Evolutionary conservation across 2,888 invertebrate genomes (phyloP), one percentile per base, ranked within the genome.

Genomic region (Cryptus viduatorius): DNA sequence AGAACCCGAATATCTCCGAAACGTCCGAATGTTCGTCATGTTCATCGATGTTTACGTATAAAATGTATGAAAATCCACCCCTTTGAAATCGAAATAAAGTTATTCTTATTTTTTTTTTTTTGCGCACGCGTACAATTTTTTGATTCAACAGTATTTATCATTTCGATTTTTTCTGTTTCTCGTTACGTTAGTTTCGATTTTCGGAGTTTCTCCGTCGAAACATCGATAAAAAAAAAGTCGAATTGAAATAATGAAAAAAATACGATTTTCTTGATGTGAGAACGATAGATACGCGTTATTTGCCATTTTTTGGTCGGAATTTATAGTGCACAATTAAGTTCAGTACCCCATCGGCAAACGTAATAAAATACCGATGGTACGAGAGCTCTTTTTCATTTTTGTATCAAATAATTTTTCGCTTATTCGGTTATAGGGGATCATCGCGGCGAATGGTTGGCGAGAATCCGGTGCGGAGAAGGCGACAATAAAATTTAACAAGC

Each of bases 401-500:
- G 42, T 10, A 46, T 48, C 46, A 31, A 48, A 61, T 69, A 42
- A 19, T 14, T 67, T 48, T 72, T 46, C 59, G 61, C 71, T 82
- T 77, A 82, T 77, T 71, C 61, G 76, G 42, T 53, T 76, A 24
- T 59, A 67, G 68, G 68, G 80, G 56, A 4, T 12, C 7, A 29
- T 16, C 56, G 5, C 42, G 72, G 5, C 42, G 72, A 44, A 59
- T 12, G 59, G 53, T 56, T 78, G 50, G 78, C 77, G 82, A 69
- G 82, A 77, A 78, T 53, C 67, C 50, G 37, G 42, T 53, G 72
- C 65, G 72, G 72, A 78, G 59, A 82, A 67, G 72, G 78, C 86
- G 89, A 88, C 90, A 91, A 91, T 92, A 91, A 91, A 92, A 92
- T 91, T 92, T 91, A 92, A 92, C 91, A 91, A 91, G 91, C 85